Base-by-base conservation (phyloP, 2,888 invertebrate species). In the Hanleya hanleyi region DNA sequence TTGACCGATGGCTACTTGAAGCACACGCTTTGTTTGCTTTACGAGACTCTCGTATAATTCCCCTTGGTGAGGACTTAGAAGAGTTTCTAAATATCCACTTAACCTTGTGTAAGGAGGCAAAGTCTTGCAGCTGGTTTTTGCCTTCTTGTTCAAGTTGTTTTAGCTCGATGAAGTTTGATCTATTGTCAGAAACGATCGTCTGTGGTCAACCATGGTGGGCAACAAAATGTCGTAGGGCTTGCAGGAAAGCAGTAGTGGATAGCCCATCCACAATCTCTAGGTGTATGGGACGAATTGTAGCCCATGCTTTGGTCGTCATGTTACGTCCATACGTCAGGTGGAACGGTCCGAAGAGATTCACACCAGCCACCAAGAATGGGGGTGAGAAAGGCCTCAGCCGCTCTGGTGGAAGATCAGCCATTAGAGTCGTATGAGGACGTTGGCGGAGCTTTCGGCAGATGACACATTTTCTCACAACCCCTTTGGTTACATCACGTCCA, bases 21-120 rank as follows among this genome's bases (percentile, higher is more conserved):
- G 15, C 26, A 22, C 66, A 15, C 71, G 35, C 37, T 73, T 73
- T 15, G 50, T 57, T 57, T 57, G 66, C 38, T 70, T 69, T 4
- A 74, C 38, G 2, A 74, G 49, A 15, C 61, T 64, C 37, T 74
- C 74, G 35, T 61, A 69, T 18, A 72, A 65, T 62, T 73, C 73
- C 35, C 74, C 74, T 33, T 65, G 66, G 26, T 73, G 67, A 0
- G 74, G 51, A 22, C 62, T 62, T 7, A 33, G 7, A 6, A 33
- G 33, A 33, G 62, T 62, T 32, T n/a, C 7, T 62, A 65, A 73
- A 70, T 32, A 41, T 51, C 73, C 73, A 73, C 35, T 71, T 33
- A 33, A 70, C 35, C 26, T 41, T 51, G 57, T 70, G 73, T 4
- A 50, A 33, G 26, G 29, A 35, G 15, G 50, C 64, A 36, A 57